A percentile compares a stretch with the other conserved stretches of the same genome.
phyloP scores from a whole-genome alignment of 1,140 invertebrate genomes.

The Aleiodes sp. region DNA sequence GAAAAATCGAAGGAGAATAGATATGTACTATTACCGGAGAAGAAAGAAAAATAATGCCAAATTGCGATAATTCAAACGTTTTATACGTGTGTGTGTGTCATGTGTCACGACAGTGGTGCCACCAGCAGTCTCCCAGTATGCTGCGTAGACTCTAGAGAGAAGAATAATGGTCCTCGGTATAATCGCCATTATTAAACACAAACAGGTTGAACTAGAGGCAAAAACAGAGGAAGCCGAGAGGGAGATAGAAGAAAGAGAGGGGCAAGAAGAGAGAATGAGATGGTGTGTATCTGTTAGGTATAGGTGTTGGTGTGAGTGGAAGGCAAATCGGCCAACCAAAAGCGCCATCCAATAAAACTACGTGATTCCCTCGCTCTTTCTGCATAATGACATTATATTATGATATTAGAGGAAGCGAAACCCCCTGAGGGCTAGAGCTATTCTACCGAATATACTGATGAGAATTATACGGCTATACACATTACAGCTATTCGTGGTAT shows the following conservation, averaged over 20 bases:
- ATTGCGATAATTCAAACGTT: conserved; percentile 49
- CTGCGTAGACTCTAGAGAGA: conserved; percentile 13
- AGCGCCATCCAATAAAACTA: conserved; percentile 9
- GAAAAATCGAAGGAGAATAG: too few species aligned
- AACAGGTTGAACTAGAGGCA: conserved; percentile 6
- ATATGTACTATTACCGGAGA: conserved; percentile 5
- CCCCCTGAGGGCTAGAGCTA: neutral
- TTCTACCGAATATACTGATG: neutral
- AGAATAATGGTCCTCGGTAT: conserved; percentile 32
- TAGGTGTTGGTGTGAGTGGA: neutral
- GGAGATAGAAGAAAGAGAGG: neutral
- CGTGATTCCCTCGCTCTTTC: conserved; percentile 1
- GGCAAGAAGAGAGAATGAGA: neutral
- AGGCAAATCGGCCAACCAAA: neutral
- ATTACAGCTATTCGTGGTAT: neutral
- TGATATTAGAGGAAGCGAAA: neutral
- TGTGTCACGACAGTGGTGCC: neutral
- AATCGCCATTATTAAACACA: conserved; percentile 36
- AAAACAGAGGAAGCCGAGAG: too few species aligned
- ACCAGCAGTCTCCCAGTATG: neutral
- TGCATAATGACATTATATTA: conserved; percentile 16
- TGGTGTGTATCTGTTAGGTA: too few species aligned
- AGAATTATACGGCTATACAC: neutral
- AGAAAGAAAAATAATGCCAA: conserved; percentile 45
- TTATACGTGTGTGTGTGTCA: conserved; percentile 11